Evolutionary conservation across 1,140 invertebrate genomes (phyloP).

Genomic region (Rhyzopertha dominica): DNA sequence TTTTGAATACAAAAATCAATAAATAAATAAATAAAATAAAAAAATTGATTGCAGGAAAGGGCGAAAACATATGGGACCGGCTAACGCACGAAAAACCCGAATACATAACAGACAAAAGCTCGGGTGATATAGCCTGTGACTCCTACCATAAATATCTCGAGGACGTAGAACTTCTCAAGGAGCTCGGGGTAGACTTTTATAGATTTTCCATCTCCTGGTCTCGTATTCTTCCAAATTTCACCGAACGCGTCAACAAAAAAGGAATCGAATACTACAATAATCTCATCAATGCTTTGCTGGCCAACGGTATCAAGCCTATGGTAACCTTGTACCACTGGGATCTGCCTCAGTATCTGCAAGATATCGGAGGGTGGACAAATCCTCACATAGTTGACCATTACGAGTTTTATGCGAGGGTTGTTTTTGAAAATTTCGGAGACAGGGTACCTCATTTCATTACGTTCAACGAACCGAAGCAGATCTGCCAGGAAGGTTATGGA

Average conservation of each 20-base stretch:
- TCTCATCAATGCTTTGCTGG: constrained; percentile 47
- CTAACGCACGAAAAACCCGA: constrained; percentile 51
- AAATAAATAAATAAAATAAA: too few species aligned
- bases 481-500: constrained; percentile 29
- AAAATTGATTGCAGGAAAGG: constrained; percentile 44
- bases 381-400: constrained; percentile 37
- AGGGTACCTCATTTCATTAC: constrained; percentile 50
- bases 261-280: constrained; percentile 60
- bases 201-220: constrained; percentile 61
- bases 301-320: constrained; percentile 49
- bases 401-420: constrained; percentile 38
- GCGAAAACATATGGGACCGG: constrained; percentile 56
- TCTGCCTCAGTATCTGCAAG: constrained; percentile 41
- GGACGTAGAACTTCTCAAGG: constrained; percentile 50
- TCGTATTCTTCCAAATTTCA: constrained; percentile 43
- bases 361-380: constrained; percentile 51
- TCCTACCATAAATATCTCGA: constrained; percentile 56
- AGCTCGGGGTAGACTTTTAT: constrained; percentile 48
- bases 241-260: constrained; percentile 56
- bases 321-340: constrained; percentile 50
- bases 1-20: too few species aligned
- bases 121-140: constrained; percentile 55
- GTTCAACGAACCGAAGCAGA: constrained; percentile 48
- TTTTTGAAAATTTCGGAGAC: constrained; percentile 30
- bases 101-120: constrained; percentile 49